These are phyloP conservation scores for Linhomoeus sp. DNA, from an alignment of 2,888 invertebrate species.

Conservation along the genomic window DNA sequence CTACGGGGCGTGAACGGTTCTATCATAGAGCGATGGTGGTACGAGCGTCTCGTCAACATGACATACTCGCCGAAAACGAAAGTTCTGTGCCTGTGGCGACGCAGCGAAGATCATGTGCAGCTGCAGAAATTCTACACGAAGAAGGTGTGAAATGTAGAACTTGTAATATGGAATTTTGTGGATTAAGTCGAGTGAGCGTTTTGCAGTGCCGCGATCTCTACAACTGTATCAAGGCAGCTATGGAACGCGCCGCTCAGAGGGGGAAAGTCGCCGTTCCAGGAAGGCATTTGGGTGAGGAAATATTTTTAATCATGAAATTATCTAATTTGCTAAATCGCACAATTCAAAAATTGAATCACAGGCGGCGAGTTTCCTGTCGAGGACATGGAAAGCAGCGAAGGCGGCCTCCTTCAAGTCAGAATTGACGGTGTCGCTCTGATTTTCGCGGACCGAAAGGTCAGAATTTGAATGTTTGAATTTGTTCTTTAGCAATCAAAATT, in stretches of 20 bases:
- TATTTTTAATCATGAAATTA: no score
- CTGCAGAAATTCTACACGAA: conserved; percentile 95
- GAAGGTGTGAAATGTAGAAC: conserved; percentile 45
- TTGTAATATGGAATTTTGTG: neutral
- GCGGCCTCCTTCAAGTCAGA: conserved; percentile 63
- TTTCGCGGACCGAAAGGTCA: conserved; percentile 96
- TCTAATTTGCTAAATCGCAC: no score
- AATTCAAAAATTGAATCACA: no score
- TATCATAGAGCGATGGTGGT: conserved; percentile 70
- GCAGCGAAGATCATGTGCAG: conserved; percentile 60
- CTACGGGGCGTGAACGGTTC: conserved; percentile 39
- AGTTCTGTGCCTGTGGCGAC: conserved; percentile 86
- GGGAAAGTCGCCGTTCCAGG: conserved; percentile 39
- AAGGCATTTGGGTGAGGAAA: conserved; percentile 27
- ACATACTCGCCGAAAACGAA: conserved; percentile 96
- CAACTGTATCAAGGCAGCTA: conserved; percentile 92
- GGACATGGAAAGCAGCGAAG: conserved; percentile 87
- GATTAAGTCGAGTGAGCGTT: neutral
- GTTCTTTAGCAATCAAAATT: neutral
- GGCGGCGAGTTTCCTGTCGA: conserved; percentile 91
- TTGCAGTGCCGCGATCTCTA: conserved; percentile 85
- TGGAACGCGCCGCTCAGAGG: conserved; percentile 60
- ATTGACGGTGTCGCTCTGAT: conserved; percentile 97
- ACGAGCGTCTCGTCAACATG: conserved; percentile 94
- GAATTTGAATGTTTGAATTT: neutral